Evolutionary conservation across 92 coral and sea anemone species (phyloP), one percentile per base, ranked within the genome.

Genomic region (Desmophyllum pertusum): DNA sequence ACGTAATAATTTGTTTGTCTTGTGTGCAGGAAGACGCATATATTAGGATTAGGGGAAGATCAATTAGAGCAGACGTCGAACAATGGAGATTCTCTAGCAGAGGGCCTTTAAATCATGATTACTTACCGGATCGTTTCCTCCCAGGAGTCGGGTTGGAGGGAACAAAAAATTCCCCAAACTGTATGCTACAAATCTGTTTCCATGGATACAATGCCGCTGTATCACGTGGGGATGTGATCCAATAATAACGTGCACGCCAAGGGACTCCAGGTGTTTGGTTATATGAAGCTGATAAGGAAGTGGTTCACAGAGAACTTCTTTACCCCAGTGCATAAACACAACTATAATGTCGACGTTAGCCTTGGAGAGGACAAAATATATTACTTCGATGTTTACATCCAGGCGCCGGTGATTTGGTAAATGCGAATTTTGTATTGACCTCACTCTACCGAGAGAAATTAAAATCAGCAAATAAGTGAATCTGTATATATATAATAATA

Each of bases 241-340:
- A 8, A 92, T 77, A 77, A 92, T 83, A n/a, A 92, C 81, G 6
- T 83, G 91, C 7, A 84, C 95, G 7, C 93, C 95, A 45, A 83
- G 81, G 21, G 90, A 83, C 83, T 69, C 43, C 14, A 92, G 89
- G 31, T 83, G 74, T 36, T 41, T 53, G 17, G 84, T 83, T 41
- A 82, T 79, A 35, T 77, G 80, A 55, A 68, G 59, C 78, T 91
- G 90, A 19, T 74, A 77, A 8, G 73, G 37, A 3, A 72, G 48
- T 63, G 87, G 83, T 0, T 80, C 50, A 59, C 18, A 19, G 27
- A 35, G 18, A 33, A 65, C 52, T 53, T 79, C 95, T 18, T 38
- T 41, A 6, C 95, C 95, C 93, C 93, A 92, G 88, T 92, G 95
- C 89, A 92, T 86, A 39, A 50, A 53, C 48, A 89, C 95, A 1